A percentile compares a stretch with the other conserved stretches of the same genome.
phyloP scores from a whole-genome alignment of 2,797 vertebrate species.

The Protosalanx chinensis region DNA sequence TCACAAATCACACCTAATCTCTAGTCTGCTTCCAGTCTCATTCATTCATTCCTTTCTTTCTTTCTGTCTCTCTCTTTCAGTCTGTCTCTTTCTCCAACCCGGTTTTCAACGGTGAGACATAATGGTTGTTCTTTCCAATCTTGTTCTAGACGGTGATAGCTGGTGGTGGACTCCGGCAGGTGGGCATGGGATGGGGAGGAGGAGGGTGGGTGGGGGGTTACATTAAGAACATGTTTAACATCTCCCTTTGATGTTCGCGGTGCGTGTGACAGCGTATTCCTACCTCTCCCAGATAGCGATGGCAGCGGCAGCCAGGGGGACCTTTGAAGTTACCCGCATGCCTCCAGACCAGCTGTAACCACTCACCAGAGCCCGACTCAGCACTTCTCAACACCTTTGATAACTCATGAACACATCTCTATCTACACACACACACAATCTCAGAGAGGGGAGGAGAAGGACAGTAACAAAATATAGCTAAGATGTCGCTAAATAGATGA shows the following conservation, averaged over 20 bases:
- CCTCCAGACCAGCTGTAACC: neutral
- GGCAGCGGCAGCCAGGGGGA: constrained; percentile 24
- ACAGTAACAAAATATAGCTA: no score
- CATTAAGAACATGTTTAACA: constrained; percentile 40
- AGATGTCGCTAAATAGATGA: no score
- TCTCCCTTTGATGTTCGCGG: constrained; percentile 46
- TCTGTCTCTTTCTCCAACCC: neutral
- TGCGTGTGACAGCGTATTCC: constrained; percentile 30
- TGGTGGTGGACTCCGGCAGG: no score
- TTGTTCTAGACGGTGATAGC: no score
- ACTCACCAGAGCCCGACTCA: no score
- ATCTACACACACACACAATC: no score
- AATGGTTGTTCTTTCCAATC: neutral
- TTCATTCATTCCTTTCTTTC: constrained; percentile 5
- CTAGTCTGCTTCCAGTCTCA: neutral
- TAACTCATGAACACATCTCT: neutral
- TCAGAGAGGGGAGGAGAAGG: no score
- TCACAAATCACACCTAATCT: neutral
- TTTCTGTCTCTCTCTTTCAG: constrained; percentile 2
- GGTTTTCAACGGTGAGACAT: constrained; percentile 7
- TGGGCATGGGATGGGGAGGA: no score
- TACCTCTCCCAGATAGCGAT: constrained; percentile 7
- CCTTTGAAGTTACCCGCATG: constrained; percentile 40
- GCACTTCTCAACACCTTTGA: no score
- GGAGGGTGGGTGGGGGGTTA: constrained; percentile 9